Evolutionary conservation across 2,113 vertebrate species (phyloP).

Genomic region (human): DNA sequence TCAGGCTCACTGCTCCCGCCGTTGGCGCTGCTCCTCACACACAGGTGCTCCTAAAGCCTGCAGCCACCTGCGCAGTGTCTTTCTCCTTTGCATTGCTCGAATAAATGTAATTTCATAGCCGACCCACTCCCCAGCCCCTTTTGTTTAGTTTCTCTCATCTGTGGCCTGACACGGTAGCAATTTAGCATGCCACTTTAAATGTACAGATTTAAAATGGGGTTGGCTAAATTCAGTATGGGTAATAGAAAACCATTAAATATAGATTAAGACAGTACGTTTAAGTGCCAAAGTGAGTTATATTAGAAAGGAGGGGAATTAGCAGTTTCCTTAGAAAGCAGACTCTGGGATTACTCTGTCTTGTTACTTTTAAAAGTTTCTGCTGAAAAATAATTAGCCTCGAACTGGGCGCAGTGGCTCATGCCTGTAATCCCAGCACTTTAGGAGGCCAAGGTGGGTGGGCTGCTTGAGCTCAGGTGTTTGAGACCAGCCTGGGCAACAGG

Average conservation of each 20-base stretch:
- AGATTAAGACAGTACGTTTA: background rate
- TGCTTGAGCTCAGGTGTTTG: background rate
- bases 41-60: background rate
- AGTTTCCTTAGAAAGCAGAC: background rate
- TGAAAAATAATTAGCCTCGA: background rate
- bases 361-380: background rate
- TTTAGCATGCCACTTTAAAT: background rate
- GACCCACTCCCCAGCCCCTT: background rate
- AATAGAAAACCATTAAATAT: background rate
- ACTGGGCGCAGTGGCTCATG: background rate
- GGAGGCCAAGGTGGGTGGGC: background rate
- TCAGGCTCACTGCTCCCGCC: background rate
- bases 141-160: conserved; percentile 24
- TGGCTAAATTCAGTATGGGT: background rate
- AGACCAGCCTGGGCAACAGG: background rate
- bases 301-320: background rate
- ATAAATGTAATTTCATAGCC: background rate
- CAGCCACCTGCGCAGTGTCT: background rate
- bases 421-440: background rate
- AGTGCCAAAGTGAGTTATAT: background rate
- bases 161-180: background rate
- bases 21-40: background rate
- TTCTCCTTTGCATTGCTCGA: background rate
- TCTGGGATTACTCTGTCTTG: background rate
- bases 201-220: background rate